Evolutionary conservation across 1,140 invertebrate genomes (phyloP), one percentile per base, ranked within the genome.

Genomic region (Aphelenchoides besseyi): DNA sequence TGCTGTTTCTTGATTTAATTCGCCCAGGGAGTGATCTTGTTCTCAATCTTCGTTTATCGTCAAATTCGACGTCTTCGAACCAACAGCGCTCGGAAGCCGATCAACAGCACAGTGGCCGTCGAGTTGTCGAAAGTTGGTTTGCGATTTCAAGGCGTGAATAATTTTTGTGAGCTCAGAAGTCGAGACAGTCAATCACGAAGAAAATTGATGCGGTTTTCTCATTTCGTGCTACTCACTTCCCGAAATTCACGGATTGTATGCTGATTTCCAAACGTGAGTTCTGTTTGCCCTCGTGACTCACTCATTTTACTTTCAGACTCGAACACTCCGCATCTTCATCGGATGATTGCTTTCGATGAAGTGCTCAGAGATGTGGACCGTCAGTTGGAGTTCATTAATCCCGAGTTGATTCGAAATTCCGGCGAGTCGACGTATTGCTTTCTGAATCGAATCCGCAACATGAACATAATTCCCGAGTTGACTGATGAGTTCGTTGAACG

Each of bases 281-380:
- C n/a, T n/a, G n/a, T n/a, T n/a, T n/a, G n/a, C n/a, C n/a, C n/a
- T n/a, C n/a, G n/a, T n/a, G n/a, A n/a, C n/a, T n/a, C n/a, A n/a
- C n/a, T n/a, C n/a, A n/a, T n/a, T 26, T 30, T 75, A 3, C 18
- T 74, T 73, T 77, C 36, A 78, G 76, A 78, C 54, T 79, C 77
- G 2, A 74, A 76, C 32, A 54, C 64, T n/a, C 61, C 79, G 23
- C 67, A 78, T 54, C 71, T 77, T 32, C 66, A 73, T 35, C 72
- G 77, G 12, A 82, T 79, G 80, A 79, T 79, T 48, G 77, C 80
- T 16, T 79, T 78, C 48, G 77, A 79, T 53, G 77, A 79, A 48
- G 70, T 79, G n/a, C 52, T 66, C 3, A 29, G 63, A 52, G 77
- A 79, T 36, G 61, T 82, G 28, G 77, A 79, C 53, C 79, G 77